Base-by-base conservation (phyloP, 2,888 invertebrate species). In the Monoplex corrugatus region DNA sequence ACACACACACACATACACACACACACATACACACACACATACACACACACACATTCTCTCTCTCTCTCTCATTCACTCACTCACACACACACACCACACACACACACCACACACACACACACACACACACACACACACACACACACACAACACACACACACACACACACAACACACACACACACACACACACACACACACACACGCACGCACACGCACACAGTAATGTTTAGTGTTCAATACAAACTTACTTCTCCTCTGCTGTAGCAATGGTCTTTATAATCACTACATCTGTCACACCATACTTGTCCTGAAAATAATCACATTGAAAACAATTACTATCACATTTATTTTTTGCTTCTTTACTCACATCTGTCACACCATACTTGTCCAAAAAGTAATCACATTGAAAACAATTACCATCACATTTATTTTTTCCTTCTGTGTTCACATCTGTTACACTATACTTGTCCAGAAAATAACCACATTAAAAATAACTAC, bases 281-380 rank as follows among this genome's bases (percentile, higher is more conserved):
- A 38, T 32, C 40, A n/a, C 86, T 13, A 86, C 86, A 8, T 32
- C 86, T 38, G 68, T n/a, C 13, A 40, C 68, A 40, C 38, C 40
- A 68, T 86, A 86, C 43, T 68, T 86, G 43, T 86, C 86, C 86
- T 86, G 86, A 50, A 86, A 86, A 38, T 43, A 38, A 82, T 0
- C 35, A 82, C 5, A n/a, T 16, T 19, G 16, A 63, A 19, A 63
- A 63, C 23, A 23, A n/a, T n/a, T n/a, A n/a, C n/a, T n/a, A n/a
- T n/a, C n/a, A n/a, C n/a, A n/a, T n/a, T n/a, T n/a, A n/a, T n/a
- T n/a, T n/a, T n/a, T 28, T 68, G 28, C 63, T 28, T 16, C 28
- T 68, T 28, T 68, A n/a, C 6, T 28, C 23, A 68, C 28, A 68
- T 68, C 63, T 23, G 28, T 23, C n/a, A n/a, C n/a, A n/a, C n/a